Evolutionary conservation across 1,140 invertebrate species (phyloP).

Genomic region (Ctenoplectra terminalis): DNA sequence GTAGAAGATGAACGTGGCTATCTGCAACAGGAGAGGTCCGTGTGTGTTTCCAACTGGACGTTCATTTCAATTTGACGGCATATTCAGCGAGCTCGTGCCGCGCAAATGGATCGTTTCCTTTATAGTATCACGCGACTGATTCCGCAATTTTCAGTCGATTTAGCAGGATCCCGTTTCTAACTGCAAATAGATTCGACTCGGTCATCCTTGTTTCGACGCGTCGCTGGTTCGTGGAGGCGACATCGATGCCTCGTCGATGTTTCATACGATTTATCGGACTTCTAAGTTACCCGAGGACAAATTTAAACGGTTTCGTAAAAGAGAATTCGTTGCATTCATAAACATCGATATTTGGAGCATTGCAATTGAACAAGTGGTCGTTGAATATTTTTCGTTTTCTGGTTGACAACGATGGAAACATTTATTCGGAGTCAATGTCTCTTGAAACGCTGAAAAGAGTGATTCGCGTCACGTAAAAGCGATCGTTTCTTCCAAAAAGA

Average conservation of each 20-base stretch:
- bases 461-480: too few relatives aligned
- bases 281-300: neutral
- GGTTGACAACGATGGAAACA: too few relatives aligned
- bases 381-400: too few relatives aligned
- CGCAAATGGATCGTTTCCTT: conserved; percentile 52
- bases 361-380: too few relatives aligned
- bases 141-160: conserved; percentile 46
- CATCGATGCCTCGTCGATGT: neutral
- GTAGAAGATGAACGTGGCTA: conserved; percentile 32
- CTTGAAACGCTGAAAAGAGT: too few relatives aligned
- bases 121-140: conserved; percentile 50
- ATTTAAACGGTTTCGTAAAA: too few relatives aligned
- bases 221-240: neutral
- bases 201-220: neutral
- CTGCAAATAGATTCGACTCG: conserved; percentile 1
- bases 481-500: too few relatives aligned
- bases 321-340: too few relatives aligned
- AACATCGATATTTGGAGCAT: too few relatives aligned
- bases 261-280: neutral
- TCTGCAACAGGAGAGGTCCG: neutral
- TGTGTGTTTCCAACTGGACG: conserved; percentile 57
- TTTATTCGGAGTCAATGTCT: too few relatives aligned
- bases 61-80: conserved; percentile 48
- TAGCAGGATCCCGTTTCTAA: conserved; percentile 4
- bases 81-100: conserved; percentile 20